Base-by-base conservation (phyloP, 1,140 invertebrate species). In the Prorops nasuta region DNA sequence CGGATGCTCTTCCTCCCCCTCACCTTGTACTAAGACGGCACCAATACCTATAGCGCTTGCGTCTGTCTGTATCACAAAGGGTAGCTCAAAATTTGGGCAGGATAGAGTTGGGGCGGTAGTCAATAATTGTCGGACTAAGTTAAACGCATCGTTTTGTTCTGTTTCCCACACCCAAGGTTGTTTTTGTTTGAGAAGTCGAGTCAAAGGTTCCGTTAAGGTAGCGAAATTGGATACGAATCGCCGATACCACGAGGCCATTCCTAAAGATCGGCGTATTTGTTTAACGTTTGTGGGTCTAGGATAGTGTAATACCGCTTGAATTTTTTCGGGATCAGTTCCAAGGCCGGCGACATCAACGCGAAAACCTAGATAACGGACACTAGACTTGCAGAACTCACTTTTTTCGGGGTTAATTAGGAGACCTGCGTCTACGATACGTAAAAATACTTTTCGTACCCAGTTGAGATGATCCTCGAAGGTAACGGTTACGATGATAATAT, bases 21-120 rank as follows among this genome's bases (percentile, higher is more conserved):
- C 37, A 3, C 4, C 0, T 17, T 49, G 47, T 1, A 44, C 39
- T 4, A 49, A n/a, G 10, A 49, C 35, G 1, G 40, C 47, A 1
- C 47, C 47, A n/a, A 49, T 21, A 3, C 47, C 47, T 10, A 44
- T 34, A 10, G 31, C 28, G 10, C 47, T 49, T 1, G 47, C 37
- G 6, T 49, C 47, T 3, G 47, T 49, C 1, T 41, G 18, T 16
- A 49, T 2, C 8, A 43, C 12, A 18, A 42, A 49, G 15, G 47
- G 22, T 32, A 28, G 28, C 0, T 2, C 12, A 3, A 18, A 17
- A 12, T 15, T 40, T 0, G 34, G 37, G 8, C 12, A 6, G 3
- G 14, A 19, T 40, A 39, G 22, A 16, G 1, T 12, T 1, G 22
- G 14, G 1, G 38, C 39, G 3, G 9, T 3, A 8, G 39, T 10